phyloP scores from a whole-genome alignment of 2,888 invertebrate species.

The Chalcosyrphus nemorum region DNA sequence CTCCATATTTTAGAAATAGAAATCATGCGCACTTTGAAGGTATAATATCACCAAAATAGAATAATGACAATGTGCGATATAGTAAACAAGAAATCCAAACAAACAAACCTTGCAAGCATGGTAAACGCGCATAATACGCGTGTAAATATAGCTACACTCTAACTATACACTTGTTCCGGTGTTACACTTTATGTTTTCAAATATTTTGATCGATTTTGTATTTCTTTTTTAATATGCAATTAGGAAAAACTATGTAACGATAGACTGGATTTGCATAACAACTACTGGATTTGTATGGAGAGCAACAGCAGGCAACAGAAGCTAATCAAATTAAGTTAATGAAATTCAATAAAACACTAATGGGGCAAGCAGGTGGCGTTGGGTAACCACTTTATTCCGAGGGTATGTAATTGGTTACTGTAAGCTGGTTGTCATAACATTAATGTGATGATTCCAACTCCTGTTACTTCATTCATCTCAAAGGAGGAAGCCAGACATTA shows the following conservation, averaged over 20 bases:
- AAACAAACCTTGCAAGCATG: conserved; percentile 36
- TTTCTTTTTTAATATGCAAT: not conserved
- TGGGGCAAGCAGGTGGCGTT: conserved; percentile 20
- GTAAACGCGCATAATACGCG: conserved; percentile 32
- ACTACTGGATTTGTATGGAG: not conserved
- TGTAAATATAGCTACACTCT: not conserved
- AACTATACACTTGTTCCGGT: not conserved
- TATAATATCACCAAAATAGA: conserved; percentile 35
- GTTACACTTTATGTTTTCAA: conserved; percentile 10
- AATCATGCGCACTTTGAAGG: conserved; percentile 51
- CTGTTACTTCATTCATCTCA: not conserved
- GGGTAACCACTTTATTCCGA: not conserved
- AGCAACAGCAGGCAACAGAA: not conserved
- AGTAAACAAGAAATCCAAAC: conserved; percentile 24
- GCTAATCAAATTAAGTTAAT: conserved; percentile 12
- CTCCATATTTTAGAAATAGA: not conserved
- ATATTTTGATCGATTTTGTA: conserved; percentile 5
- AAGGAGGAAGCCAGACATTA: too few species aligned
- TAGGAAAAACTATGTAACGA: conserved; percentile 3
- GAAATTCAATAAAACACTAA: conserved; percentile 13
- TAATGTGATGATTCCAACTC: not conserved
- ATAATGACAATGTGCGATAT: conserved; percentile 26
- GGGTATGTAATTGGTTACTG: not conserved
- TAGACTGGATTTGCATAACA: not conserved
- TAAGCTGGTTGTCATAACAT: not conserved